A percentile compares a stretch with the other conserved stretches of the same genome.
Conservation (phyloP, 2,888 invertebrate species). For the Punctoribates punctum region DNA sequence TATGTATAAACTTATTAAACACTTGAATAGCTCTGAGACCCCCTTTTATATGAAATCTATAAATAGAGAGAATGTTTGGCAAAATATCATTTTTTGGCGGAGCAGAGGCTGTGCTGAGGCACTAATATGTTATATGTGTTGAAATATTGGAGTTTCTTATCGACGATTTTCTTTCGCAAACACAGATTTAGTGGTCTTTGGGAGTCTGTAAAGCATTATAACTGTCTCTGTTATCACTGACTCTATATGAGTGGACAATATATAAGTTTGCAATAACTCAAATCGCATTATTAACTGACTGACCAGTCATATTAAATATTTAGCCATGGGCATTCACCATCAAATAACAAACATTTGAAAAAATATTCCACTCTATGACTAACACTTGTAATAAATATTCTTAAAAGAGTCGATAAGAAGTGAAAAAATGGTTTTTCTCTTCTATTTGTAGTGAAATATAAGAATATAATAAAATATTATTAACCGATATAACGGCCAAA, state of each 20-base stretch:
- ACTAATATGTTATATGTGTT: not conserved
- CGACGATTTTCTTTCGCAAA: slow-evolving; percentile 26
- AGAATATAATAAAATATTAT: slow-evolving; percentile 6
- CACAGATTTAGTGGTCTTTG: slow-evolving; percentile 27
- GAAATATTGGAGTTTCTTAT: slow-evolving; percentile 35
- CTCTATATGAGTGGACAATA: slow-evolving; percentile 19
- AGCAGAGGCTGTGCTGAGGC: not conserved
- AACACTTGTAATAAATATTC: slow-evolving; percentile 38
- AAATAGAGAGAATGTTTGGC: slow-evolving; percentile 19
- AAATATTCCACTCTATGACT: slow-evolving; percentile 1
- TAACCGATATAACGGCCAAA: not conserved
- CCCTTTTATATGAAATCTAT: slow-evolving; percentile 25
- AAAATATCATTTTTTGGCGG: slow-evolving; percentile 32
- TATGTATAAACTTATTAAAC: slow-evolving; percentile 34
- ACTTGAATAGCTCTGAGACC: slow-evolving; percentile 1
- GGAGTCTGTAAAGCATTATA: not conserved
- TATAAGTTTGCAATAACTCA: slow-evolving; percentile 34
- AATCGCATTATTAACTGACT: slow-evolving; percentile 35
- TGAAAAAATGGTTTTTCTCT: not conserved
- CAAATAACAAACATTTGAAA: slow-evolving; percentile 23
- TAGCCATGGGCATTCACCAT: slow-evolving; percentile 28
- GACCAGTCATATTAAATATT: slow-evolving; percentile 33
- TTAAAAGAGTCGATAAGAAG: slow-evolving; percentile 30
- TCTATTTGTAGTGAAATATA: not conserved
- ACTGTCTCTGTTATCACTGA: slow-evolving; percentile 24